phyloP scores from a whole-genome alignment of 2,113 vertebrate genomes.

The Anguilla japonica region DNA sequence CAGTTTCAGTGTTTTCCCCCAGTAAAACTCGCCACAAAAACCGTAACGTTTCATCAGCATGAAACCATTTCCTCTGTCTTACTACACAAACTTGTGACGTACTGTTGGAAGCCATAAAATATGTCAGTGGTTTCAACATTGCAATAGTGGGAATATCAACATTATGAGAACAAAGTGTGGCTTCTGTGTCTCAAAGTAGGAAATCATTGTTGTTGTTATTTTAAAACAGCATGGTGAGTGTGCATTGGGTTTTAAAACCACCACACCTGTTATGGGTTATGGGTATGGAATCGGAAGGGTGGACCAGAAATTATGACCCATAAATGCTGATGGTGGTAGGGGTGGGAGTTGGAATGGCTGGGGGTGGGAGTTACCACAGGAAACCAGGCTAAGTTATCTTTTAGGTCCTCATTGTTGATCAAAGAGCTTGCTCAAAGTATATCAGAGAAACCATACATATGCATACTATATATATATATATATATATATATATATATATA shows the following conservation, averaged over 20 bases:
- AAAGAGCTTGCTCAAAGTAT: not conserved
- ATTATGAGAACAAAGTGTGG: slow-evolving; percentile 6
- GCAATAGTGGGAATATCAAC: not conserved
- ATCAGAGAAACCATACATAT: not conserved
- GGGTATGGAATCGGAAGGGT: not conserved
- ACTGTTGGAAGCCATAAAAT: not conserved
- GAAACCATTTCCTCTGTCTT: not conserved
- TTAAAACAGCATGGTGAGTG: not conserved
- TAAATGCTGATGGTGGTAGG: not conserved
- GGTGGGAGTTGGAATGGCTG: no score
- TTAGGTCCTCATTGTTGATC: not conserved
- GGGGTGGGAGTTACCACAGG: not conserved
- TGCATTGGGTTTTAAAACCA: not conserved
- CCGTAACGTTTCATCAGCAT: not conserved
- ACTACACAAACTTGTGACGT: not conserved
- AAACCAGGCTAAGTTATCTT: not conserved
- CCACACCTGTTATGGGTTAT: not conserved
- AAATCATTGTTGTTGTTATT: not conserved
- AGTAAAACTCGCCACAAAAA: not conserved
- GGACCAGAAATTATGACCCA: not conserved
- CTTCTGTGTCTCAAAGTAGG: not conserved
- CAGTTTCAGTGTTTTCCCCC: not conserved
- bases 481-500: no score
- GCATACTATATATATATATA: no score
- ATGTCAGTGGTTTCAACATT: not conserved